These are phyloP conservation scores for Leptarthrus brevirostris DNA, from an alignment of 2,888 invertebrate species.

Conservation along the genomic window DNA sequence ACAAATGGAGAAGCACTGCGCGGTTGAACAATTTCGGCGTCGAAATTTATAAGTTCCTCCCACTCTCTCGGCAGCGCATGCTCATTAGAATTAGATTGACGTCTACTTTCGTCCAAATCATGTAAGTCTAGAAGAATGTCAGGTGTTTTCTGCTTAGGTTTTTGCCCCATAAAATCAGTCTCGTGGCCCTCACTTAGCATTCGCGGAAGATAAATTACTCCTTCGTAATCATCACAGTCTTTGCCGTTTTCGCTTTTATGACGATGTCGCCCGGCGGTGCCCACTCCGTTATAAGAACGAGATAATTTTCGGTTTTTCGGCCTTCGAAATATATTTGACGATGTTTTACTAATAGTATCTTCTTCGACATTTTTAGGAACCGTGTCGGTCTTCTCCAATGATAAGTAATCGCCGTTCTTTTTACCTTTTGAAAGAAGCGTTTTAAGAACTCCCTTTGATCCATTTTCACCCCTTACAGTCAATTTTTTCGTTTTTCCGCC, in stretches of 20 bases:
- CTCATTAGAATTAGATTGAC: constrained; percentile 53
- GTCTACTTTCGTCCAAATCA: constrained; percentile 50
- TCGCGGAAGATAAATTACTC: constrained; percentile 58
- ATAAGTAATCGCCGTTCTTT: constrained; percentile 65
- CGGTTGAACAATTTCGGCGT: constrained; percentile 37
- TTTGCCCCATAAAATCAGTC: constrained; percentile 51
- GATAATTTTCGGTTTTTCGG: constrained; percentile 65
- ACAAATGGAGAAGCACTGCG: not conserved
- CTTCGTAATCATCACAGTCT: constrained; percentile 44
- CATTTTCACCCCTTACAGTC: constrained; percentile 59
- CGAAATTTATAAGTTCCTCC: constrained; percentile 54
- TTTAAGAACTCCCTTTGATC: constrained; percentile 62
- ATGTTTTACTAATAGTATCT: constrained; percentile 4
- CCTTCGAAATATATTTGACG: constrained; percentile 60
- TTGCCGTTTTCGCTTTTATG: constrained; percentile 52
- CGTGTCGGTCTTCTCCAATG: constrained; percentile 61
- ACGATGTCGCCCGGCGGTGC: constrained; percentile 57
- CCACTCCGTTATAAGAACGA: constrained; percentile 64
- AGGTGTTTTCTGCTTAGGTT: constrained; percentile 59
- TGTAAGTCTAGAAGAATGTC: constrained; percentile 65
- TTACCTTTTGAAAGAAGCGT: constrained; percentile 64
- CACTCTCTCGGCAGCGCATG: not conserved
- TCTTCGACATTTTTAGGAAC: constrained; percentile 18
- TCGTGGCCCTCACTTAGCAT: constrained; percentile 58
- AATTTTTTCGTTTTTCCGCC: constrained; percentile 56